Percentiles rank a stretch among this genome's conserved stretches.
phyloP scores from a whole-genome alignment of 2,888 invertebrate genomes.

The Diarsia rubi region DNA sequence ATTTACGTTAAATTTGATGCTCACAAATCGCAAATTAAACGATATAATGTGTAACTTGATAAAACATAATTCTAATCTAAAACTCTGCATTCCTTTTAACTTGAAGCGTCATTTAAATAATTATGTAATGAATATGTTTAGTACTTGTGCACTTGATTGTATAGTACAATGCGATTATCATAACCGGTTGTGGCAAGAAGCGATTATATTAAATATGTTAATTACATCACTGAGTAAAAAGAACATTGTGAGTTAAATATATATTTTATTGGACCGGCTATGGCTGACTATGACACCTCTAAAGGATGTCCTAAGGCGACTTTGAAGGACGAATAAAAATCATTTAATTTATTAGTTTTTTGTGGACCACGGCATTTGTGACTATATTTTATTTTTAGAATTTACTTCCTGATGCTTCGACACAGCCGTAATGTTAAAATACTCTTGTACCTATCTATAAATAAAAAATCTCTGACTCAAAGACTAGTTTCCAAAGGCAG shows the following conservation, averaged over 20 bases:
- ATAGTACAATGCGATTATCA: conserved; percentile 77
- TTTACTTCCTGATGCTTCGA: not conserved
- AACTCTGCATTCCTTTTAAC: conserved; percentile 8
- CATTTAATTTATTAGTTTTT: conserved; percentile 14
- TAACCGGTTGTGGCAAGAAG: conserved; percentile 80
- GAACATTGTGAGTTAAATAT: conserved; percentile 79
- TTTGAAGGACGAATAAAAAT: conserved; percentile 56
- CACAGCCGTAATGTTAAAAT: not conserved
- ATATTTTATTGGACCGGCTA: conserved; percentile 75
- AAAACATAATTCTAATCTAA: not conserved
- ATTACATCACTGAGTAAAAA: conserved; percentile 77
- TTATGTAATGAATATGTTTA: conserved; percentile 17
- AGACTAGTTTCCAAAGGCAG: not conserved
- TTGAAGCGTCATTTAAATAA: conserved; percentile 22
- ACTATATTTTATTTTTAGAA: conserved; percentile 23
- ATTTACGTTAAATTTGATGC: too few relatives aligned
- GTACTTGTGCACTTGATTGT: conserved; percentile 70
- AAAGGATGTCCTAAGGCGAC: conserved; percentile 47
- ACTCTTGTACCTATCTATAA: not conserved
- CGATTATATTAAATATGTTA: conserved; percentile 84
- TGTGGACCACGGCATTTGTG: not conserved
- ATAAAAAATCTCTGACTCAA: not conserved
- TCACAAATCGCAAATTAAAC: conserved; percentile 16
- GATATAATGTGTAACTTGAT: not conserved
- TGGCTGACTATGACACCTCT: conserved; percentile 60